Base-by-base conservation (phyloP, 2,113 vertebrate species). In the Clarias magur region DNA sequence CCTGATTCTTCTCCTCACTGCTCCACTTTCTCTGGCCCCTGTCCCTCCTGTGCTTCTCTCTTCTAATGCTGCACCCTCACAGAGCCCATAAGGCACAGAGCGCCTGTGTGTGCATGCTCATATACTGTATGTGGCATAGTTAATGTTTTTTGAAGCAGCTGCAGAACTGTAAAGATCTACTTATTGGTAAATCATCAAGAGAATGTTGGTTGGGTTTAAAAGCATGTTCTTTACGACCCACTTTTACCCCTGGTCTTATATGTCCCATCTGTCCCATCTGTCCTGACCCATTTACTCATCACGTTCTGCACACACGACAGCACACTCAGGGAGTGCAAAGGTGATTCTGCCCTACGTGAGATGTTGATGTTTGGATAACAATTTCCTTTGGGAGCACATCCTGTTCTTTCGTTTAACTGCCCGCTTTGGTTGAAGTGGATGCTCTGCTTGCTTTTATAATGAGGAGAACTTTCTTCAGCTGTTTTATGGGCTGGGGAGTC, bases 11-110 rank as follows among this genome's bases (percentile, higher is more conserved):
- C 92, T 92, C 88, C 91, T 93, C 30, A 86, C 70, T 95, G 95
- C 93, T 95, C 94, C 90, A 95, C 90, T 94, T 95, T 94, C 91
- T 91, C 87, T 92, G 94, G 93, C 92, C 93, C 93, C 92, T 92
- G 92, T 92, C 91, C 85, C 84, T 81, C 67, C 86, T 62, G 67
- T 86, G 81, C 73, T 56, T 85, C 83, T 78, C 54, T 84, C 70
- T 27, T 89, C 83, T 87, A 17, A 87, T 82, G 56, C 68, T 72
- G 27, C 72, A 83, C 63, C 72, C 63, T 81, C n/a, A 80, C 65
- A 86, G 34, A 81, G 21, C 56, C 65, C 25, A 38, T 1, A 21
- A 60, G 79, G 54, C 65, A 68, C 85, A 75, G 38, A 25, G 70
- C 4, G 13, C n/a, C 19, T n/a, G 19, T 67, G 67, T 62, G 27